Percentiles rank a stretch among this genome's conserved stretches.
Evolutionary conservation across 2,113 vertebrate species (phyloP).

Genomic region (Trematocara nigrifrons): DNA sequence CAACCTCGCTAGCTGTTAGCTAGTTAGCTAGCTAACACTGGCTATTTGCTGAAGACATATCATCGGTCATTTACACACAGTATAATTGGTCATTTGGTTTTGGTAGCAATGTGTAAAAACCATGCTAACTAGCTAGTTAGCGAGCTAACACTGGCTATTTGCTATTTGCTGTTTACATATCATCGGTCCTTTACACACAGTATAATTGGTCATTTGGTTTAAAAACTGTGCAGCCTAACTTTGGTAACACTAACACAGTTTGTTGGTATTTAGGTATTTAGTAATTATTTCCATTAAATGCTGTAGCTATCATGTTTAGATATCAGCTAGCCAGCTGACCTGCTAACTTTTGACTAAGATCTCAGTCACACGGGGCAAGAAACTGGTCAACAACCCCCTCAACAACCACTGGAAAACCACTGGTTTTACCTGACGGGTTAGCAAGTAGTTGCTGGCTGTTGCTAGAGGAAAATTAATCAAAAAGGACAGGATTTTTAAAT

Average conservation of each 20-base stretch:
- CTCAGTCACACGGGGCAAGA: not conserved
- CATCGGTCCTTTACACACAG: not conserved
- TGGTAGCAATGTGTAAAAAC: no score
- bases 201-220: not conserved
- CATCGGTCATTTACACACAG: not conserved
- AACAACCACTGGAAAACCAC: not conserved
- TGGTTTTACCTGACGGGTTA: not conserved
- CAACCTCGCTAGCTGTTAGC: no score
- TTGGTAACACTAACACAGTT: not conserved
- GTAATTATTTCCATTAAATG: not conserved
- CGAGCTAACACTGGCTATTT: not conserved
- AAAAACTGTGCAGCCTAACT: not conserved
- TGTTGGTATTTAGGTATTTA: not conserved
- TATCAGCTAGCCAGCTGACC: not conserved
- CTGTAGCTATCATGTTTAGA: not conserved
- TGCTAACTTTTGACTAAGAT: not conserved
- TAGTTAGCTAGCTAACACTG: not conserved
- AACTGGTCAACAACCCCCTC: not conserved
- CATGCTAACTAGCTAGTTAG: not conserved
- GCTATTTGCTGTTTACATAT: not conserved
- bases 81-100: not conserved
- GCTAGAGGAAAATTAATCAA: not conserved
- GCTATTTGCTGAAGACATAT: not conserved
- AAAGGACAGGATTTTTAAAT: not conserved
- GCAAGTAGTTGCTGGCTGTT: not conserved